These are phyloP conservation scores for Psittacara wagleri DNA, from an alignment of 2,113 vertebrate species.

Conservation along the genomic window DNA sequence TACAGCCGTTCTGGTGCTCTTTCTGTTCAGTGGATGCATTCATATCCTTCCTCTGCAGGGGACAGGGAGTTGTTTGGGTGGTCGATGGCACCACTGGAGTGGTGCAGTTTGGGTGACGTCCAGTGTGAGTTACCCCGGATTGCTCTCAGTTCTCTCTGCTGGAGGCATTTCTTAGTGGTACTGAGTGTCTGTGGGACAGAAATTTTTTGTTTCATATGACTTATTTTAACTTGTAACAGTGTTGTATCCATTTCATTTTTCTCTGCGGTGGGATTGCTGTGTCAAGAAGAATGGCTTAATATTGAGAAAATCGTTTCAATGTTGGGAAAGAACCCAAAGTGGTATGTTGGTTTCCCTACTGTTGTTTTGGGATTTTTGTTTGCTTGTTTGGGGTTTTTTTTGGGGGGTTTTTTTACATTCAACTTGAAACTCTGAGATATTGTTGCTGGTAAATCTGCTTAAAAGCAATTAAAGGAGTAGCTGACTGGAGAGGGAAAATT, in stretches of 20 bases:
- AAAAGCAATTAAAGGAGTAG: neutral
- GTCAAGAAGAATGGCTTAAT: neutral
- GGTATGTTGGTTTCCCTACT: neutral
- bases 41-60: neutral
- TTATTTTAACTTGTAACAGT: neutral
- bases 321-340: neutral
- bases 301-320: neutral
- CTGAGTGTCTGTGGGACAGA: neutral
- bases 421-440: neutral
- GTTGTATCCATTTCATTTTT: neutral
- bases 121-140: rapidly evolving
- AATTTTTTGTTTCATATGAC: neutral
- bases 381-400: neutral
- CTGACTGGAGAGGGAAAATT: neutral
- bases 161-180: neutral
- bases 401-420: neutral
- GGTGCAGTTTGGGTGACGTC: neutral
- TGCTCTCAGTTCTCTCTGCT: neutral
- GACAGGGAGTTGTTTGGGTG: neutral
- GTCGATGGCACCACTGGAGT: neutral
- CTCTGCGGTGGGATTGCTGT: neutral
- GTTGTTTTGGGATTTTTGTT: neutral
- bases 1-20: neutral
- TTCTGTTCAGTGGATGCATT: neutral
- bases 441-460: neutral